phyloP scores from a whole-genome alignment of 2,797 vertebrate species.

The Myotis pilosus region DNA sequence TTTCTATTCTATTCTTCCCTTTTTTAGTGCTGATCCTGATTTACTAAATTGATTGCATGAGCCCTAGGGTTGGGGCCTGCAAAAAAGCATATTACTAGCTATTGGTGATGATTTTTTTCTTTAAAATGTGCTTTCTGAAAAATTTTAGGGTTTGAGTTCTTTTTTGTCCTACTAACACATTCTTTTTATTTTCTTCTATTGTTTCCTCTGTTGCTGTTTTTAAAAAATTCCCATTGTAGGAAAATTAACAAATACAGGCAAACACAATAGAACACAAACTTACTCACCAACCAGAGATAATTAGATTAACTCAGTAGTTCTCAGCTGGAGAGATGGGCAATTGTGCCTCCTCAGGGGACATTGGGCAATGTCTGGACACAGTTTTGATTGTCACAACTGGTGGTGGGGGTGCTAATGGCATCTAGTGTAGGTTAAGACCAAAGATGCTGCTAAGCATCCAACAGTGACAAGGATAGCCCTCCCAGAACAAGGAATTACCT shows the following conservation, averaged over 20 bases:
- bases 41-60: constrained; percentile 21
- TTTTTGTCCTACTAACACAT: not conserved
- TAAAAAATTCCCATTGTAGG: not conserved
- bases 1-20: constrained; percentile 15
- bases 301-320: constrained; percentile 29
- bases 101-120: not conserved
- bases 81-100: not conserved
- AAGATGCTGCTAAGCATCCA: not conserved
- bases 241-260: constrained; percentile 19
- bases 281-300: not conserved
- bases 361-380: not conserved
- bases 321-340: not conserved
- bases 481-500: not conserved
- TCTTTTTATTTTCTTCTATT: not conserved
- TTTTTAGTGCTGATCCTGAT: constrained; percentile 13
- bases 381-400: not conserved
- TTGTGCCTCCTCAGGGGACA: not conserved
- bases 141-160: not conserved
- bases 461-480: not conserved
- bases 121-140: constrained; percentile 46
- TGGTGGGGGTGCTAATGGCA: not conserved
- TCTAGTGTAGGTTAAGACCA: not conserved
- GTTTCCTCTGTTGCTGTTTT: constrained; percentile 37
- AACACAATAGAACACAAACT: constrained; percentile 24
- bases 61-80: not conserved